Base-by-base conservation (phyloP, 2,797 vertebrate genomes). In the Chromis chromis region DNA sequence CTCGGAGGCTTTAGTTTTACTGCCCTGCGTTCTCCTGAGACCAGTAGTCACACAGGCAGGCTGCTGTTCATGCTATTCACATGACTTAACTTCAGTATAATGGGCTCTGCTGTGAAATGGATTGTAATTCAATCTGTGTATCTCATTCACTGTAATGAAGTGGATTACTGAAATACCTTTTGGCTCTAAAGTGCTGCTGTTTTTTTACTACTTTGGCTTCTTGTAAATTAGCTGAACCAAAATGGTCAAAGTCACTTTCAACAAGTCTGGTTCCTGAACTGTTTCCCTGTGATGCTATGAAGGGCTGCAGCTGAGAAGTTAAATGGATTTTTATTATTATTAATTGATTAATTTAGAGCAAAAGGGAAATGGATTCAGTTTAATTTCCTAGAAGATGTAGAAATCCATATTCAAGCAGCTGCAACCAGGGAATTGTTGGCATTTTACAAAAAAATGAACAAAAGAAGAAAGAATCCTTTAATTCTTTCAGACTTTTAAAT, bases 21-120 rank as follows among this genome's bases (percentile, higher is more conserved):
- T 77, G 65, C 48, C 0, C 5, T 42, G 22, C 14, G 0, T 62
- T 84, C 57, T 62, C 55, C 57, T n/a, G 78, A 70, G 73, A 70
- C 21, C 61, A 75, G 71, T 70, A 42, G 62, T 65, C 70, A 80
- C 74, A 81, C 82, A 84, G 50, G 63, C 66, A 74, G 57, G 9
- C 74, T 69, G 77, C 76, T 65, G 75, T 67, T 86, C 77, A 86
- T 79, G 79, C 78, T 54, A 0, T 27, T 86, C 86, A 92, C 90
- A 92, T 93, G 90, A 92, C 85, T 86, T 65, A 73, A 87, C 68
- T 82, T 84, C 67, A 70, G 74, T 39, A 84, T 85, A 91, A 89
- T 83, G 74, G 75, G 71, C 70, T 76, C 70, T 81, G 55, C 71
- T 90, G 81, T 88, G 67, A 86, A 85, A 73, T 75, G 74, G 57